Conservation (phyloP, 1,140 invertebrate genomes). For the Neodiprion lecontei region DNA sequence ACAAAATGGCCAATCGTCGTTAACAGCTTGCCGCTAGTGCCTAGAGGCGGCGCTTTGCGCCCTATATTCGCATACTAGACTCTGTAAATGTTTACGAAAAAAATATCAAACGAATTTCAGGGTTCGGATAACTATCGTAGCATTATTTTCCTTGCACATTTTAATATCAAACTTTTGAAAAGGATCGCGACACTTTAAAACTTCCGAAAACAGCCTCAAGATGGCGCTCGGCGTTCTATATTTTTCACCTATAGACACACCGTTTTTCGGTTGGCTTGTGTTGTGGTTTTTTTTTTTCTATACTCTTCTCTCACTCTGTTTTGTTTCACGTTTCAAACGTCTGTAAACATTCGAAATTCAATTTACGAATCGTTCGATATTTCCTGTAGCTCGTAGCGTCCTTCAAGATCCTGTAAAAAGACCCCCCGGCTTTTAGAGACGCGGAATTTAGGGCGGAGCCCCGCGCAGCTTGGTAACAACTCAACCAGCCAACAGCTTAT, state of each 20-base stretch:
- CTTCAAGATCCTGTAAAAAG: too few species aligned
- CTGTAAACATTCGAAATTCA: too few species aligned
- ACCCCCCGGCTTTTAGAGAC: conserved; percentile 1
- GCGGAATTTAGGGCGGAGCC: conserved; percentile 35
- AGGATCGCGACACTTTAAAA: conserved; percentile 8
- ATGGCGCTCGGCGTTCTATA: conserved; percentile 29
- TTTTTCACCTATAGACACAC: conserved; percentile 15
- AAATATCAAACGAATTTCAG: not conserved
- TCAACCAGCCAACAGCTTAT: not conserved
- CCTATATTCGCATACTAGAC: conserved; percentile 18
- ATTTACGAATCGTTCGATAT: too few species aligned
- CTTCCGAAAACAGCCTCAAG: conserved; percentile 21
- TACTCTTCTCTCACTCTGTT: too few species aligned
- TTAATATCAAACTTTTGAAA: conserved; percentile 16
- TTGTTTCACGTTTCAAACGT: too few species aligned
- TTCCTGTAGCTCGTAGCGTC: too few species aligned
- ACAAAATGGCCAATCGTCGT: conserved; percentile 64
- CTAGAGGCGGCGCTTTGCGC: conserved; percentile 46
- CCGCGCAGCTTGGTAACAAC: conserved; percentile 30
- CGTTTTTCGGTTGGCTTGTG: conserved; percentile 13
- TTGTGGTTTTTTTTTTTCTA: not conserved
- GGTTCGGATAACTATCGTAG: conserved; percentile 8
- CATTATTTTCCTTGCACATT: conserved; percentile 10
- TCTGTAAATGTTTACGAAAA: not conserved
- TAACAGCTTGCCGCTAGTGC: conserved; percentile 50